Conservation (phyloP, 1,140 invertebrate genomes). For the Bombus pyrosoma region DNA sequence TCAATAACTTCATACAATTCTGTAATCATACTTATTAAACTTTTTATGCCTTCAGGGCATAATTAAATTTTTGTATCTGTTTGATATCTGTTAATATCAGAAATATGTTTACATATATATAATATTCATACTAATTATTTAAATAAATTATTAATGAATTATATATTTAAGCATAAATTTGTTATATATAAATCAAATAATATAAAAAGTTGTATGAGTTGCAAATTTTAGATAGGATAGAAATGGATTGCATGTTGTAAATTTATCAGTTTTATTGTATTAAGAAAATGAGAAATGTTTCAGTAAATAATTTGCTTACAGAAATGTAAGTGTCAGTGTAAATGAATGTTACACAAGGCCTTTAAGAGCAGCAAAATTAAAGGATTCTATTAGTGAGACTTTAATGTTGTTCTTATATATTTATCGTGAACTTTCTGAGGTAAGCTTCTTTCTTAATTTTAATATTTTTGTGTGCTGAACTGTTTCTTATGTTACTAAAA, state of each 20-base stretch:
- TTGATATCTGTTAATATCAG: not conserved
- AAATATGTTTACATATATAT: not conserved
- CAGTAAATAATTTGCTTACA: slow-evolving; percentile 67
- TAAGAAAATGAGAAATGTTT: not conserved
- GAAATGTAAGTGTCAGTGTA: slow-evolving; percentile 77
- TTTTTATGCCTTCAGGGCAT: not conserved
- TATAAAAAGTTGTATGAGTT: not conserved
- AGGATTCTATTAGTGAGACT: slow-evolving; percentile 79
- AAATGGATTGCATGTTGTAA: not conserved
- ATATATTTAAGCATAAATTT: not conserved
- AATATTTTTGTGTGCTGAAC: not conserved
- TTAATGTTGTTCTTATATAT: slow-evolving; percentile 80
- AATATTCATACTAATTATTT: not conserved
- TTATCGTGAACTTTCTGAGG: slow-evolving; percentile 78
- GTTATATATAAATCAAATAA: not conserved
- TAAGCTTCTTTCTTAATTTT: slow-evolving; percentile 51
- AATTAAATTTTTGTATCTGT: not conserved
- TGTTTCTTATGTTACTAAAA: not conserved
- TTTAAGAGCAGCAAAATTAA: slow-evolving; percentile 78
- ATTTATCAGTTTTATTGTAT: not conserved
- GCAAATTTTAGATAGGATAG: not conserved
- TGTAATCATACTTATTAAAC: not conserved
- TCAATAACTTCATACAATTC: not conserved
- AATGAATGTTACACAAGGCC: slow-evolving; percentile 78
- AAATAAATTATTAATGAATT: not conserved